Base-by-base conservation (phyloP, 2,113 vertebrate species). In the Carassius gibelio region DNA sequence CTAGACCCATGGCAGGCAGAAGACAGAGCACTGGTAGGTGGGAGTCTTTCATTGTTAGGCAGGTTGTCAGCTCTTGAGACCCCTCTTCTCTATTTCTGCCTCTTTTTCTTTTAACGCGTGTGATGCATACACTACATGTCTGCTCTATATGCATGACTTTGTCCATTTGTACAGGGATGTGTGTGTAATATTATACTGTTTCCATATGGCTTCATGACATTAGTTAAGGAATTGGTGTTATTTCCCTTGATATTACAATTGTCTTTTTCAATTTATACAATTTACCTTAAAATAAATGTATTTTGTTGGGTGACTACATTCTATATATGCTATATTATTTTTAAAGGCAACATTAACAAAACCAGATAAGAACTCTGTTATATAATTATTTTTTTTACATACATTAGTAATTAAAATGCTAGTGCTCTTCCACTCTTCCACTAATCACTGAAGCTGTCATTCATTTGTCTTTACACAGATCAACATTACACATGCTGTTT, bases 401-500 rank as follows among this genome's bases (percentile, higher is more conserved):
- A 30, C 14, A 64, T 26, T 13, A 1, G 62, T 66, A 30, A 30
- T 30, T 30, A 30, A 30, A 59, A 30, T 72, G 42, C 36, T 72
- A 72, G 3, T 72, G 19, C 17, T 72, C 36, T 72, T 42, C 69
- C 69, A 38, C 17, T 72, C 5, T 38, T 38, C 36, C 36, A 38
- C 5, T 38, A 72, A 42, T 72, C 34, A 38, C 69, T 42, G 36
- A 36, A 42, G 36, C 36, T 42, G 69, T 72, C 69, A 72, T 3
- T 72, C 69, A 72, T 30, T 30, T 30, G 30, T 30, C 69, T 72
- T 71, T 69, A 59, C 82, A 61, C 81, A 83, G 34, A 84, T 74
- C 55, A 72, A 34, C 57, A 61, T 72, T 75, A 23, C 61, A 85
- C 23, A 19, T 62, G 14, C 36, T 71, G 52, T 72, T 83, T 83